Conservation (phyloP, 2,888 invertebrate species). For the Eupithecia subfuscata region DNA sequence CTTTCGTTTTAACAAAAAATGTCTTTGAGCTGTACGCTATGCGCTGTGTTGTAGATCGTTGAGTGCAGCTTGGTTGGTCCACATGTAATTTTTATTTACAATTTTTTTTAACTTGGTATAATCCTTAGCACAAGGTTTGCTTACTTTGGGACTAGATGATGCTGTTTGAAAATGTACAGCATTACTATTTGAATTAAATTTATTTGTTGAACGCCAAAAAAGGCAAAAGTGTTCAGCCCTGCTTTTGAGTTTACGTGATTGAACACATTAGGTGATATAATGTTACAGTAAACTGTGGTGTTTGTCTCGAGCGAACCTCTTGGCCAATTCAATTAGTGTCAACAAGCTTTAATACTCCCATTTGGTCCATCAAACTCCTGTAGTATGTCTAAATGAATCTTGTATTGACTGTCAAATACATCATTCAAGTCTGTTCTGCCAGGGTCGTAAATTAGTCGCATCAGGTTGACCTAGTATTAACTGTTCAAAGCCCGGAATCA, state of each 20-base stretch:
- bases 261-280: too few species aligned
- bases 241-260: not conserved
- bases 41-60: constrained; percentile 57
- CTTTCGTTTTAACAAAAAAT: constrained; percentile 77
- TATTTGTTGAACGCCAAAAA: too few species aligned
- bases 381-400: not conserved
- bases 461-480: constrained; percentile 2
- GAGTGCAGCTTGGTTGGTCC: constrained; percentile 11
- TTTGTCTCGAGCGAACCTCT: too few species aligned
- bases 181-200: not conserved
- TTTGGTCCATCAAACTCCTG: not conserved
- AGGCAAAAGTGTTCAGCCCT: not conserved
- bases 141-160: not conserved
- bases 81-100: not conserved
- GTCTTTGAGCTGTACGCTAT: constrained; percentile 73
- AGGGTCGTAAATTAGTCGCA: not conserved
- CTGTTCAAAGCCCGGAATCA: not conserved
- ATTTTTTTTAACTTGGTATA: too few species aligned
- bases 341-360: not conserved
- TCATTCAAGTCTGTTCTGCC: not conserved
- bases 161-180: not conserved
- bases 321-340: too few species aligned
- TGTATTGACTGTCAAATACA: not conserved
- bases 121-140: not conserved
- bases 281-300: too few species aligned